These are phyloP conservation scores for Scaptomyza pallida DNA, from an alignment of 1,140 invertebrate genomes.

Conservation along the genomic window DNA sequence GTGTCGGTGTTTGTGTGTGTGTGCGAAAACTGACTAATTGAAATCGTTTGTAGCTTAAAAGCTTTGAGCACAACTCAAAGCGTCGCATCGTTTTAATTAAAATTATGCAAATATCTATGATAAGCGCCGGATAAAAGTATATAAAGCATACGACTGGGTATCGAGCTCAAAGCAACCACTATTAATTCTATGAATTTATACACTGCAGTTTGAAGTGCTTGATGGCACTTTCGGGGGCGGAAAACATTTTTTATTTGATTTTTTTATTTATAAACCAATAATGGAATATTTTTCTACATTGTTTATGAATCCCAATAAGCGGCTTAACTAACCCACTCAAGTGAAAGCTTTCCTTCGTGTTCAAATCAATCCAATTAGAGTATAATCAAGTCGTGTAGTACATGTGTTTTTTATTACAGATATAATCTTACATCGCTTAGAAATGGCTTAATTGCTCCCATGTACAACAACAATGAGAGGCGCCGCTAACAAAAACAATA, in stretches of 20 bases:
- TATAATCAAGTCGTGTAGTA: slow-evolving; percentile 12
- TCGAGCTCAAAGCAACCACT: background rate
- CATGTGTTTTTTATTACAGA: slow-evolving; percentile 2
- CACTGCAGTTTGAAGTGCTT: background rate
- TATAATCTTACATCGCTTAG: slow-evolving; percentile 24
- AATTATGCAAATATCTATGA: slow-evolving; percentile 61
- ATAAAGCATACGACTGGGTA: slow-evolving; percentile 39
- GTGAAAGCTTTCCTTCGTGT: background rate
- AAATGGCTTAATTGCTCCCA: slow-evolving; percentile 63
- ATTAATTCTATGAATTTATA: slow-evolving; percentile 7
- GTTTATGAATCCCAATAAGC: background rate
- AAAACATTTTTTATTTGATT: no score
- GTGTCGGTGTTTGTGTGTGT: slow-evolving; percentile 1
- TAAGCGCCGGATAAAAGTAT: slow-evolving; percentile 28
- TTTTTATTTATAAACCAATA: no score
- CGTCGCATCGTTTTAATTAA: slow-evolving; percentile 55
- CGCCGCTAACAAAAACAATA: slow-evolving; percentile 6
- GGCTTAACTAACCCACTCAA: background rate
- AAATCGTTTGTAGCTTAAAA: slow-evolving; percentile 32
- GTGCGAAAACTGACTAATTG: slow-evolving; percentile 25
- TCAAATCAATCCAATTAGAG: slow-evolving; percentile 6
- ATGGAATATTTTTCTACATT: no score
- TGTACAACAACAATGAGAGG: slow-evolving; percentile 25
- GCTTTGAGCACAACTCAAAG: slow-evolving; percentile 27
- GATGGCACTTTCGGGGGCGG: no score